Evolutionary conservation across 2,888 invertebrate genomes (phyloP).

Genomic region (Nasonovia ribisnigri): DNA sequence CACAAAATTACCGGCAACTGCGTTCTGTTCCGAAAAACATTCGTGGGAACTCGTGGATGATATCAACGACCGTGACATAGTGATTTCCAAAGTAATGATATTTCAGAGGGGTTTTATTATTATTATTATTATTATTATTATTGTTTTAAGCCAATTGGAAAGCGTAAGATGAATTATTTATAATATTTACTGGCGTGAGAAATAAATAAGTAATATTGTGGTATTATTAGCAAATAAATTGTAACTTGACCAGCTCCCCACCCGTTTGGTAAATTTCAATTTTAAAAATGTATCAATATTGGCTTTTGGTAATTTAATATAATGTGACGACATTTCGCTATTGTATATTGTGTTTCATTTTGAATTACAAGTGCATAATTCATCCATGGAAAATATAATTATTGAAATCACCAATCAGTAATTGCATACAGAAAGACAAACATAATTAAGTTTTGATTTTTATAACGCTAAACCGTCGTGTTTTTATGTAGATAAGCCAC

Average conservation of each 20-base stretch:
- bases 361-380: neutral
- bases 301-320: neutral
- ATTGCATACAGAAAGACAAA: too few relatives aligned
- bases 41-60: constrained; percentile 37
- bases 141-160: constrained; percentile 19
- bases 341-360: neutral
- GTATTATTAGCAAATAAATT: neutral
- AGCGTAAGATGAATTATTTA: neutral
- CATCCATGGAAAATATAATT: neutral
- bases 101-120: neutral
- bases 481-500: neutral
- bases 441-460: neutral
- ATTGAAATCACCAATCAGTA: neutral
- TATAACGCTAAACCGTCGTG: neutral
- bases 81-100: constrained; percentile 49
- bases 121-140: constrained; percentile 1
- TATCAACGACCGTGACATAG: constrained; percentile 48
- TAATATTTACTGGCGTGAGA: constrained; percentile 6
- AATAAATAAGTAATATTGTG: neutral
- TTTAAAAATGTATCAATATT: neutral
- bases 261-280: neutral
- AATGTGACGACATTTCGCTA: neutral
- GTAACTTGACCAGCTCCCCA: neutral
- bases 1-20: neutral
- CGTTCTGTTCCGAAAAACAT: constrained; percentile 31